Evolutionary conservation across 2,888 invertebrate genomes (phyloP), one percentile per base, ranked within the genome.

Genomic region (Slavum lentiscoides): DNA sequence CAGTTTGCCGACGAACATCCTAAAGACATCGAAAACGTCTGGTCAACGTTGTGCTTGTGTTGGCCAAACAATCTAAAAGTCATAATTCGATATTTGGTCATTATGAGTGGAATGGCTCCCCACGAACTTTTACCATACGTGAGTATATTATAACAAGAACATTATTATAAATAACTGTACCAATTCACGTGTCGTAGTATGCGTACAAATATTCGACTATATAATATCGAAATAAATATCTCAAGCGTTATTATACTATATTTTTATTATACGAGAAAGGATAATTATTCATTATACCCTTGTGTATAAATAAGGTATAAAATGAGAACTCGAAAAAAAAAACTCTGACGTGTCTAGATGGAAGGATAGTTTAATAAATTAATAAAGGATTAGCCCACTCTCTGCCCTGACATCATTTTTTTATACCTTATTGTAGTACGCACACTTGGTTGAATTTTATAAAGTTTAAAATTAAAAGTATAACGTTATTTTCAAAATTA

Each of bases 1-100:
- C 87, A 97, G 94, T 97, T 97, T 88, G 96, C 97, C 11, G 96
- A 97, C 87, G 93, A 95, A 84, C 97, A 98, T 88, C 94, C 97
- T 0, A 93, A 95, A 85, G 98, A 98, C 87, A 93, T 97, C 74
- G 98, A 98, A 87, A 94, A 96, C 86, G 89, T 98, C 59, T 99
- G 99, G 99, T 93, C 95, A 59, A 96, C 96, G 1, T 88, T 99
- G 82, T 97, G 97, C 85, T 92, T 95, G 62, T 96, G 95, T 85
- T 98, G 98, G 95, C 96, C 97, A 0, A 96, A 97, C 87, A 99
- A 99, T 88, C 90, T 99, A 84, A 95, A 96, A 88, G 95, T 98
- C 77, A 97, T 99, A 85, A 92, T 98, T 83, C 91, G 98, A 37
- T 98, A 98, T 88, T 90, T 99, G 83, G 93, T 98, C 85, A 98